Conservation (phyloP, 2,888 invertebrate species). For the Platynereis dumerilii region DNA sequence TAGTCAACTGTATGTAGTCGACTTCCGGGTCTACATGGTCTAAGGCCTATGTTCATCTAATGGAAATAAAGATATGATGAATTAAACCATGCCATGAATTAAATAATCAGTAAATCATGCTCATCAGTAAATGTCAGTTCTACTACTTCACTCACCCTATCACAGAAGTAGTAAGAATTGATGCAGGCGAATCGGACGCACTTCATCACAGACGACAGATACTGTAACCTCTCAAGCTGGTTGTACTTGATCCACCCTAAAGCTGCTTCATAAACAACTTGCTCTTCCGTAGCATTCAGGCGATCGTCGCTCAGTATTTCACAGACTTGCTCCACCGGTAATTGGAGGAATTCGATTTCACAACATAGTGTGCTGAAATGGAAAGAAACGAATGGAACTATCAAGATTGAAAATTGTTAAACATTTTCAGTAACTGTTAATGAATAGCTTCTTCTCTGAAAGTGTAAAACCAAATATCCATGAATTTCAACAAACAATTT, state of each 20-base stretch:
- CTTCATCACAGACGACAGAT: conserved; percentile 50
- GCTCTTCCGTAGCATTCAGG: conserved; percentile 53
- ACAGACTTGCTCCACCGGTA: conserved; percentile 57
- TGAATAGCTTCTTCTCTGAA: too few species aligned
- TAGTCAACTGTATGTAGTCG: too few species aligned
- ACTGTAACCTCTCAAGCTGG: conserved; percentile 36
- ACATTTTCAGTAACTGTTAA: background rate
- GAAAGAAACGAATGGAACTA: too few species aligned
- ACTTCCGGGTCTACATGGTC: too few species aligned
- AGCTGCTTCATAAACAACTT: conserved; percentile 56
- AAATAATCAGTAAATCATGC: too few species aligned
- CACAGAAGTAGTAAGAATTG: conserved; percentile 61
- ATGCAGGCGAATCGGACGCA: conserved; percentile 59
- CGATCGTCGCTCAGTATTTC: conserved; percentile 58
- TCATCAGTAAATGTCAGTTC: too few species aligned
- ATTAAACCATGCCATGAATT: too few species aligned
- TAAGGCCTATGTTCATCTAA: too few species aligned
- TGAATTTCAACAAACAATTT: too few species aligned
- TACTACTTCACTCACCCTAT: conserved; percentile 41
- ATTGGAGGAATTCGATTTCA: conserved; percentile 53
- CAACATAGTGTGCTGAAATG: conserved; percentile 47
- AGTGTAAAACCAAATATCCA: too few species aligned
- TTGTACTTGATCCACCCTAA: conserved; percentile 53
- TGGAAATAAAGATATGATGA: too few species aligned
- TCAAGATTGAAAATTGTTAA: conserved; percentile 22